Evolutionary conservation across 1,140 invertebrate species (phyloP).

Genomic region (Drosophila leontia): DNA sequence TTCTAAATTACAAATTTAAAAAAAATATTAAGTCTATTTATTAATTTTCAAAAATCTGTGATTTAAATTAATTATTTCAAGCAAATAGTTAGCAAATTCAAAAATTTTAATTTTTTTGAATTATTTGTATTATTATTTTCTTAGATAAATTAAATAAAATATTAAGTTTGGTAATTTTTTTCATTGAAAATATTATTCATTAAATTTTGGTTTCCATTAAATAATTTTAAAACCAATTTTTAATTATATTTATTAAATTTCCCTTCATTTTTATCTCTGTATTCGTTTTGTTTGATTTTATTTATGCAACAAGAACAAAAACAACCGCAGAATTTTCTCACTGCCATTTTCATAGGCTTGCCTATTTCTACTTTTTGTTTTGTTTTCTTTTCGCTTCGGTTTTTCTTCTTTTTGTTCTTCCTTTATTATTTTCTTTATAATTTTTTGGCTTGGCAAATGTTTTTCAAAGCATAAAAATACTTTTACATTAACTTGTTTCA

Average conservation of each 20-base stretch:
- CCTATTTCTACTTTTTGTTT: conserved; percentile 42
- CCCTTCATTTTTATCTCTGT: neutral
- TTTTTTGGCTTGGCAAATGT: conserved; percentile 77
- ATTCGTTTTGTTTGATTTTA: conserved; percentile 71
- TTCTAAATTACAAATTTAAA: neutral
- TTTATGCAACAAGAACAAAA: conserved; percentile 64
- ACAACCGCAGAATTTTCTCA: conserved; percentile 49
- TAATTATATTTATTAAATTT: no score
- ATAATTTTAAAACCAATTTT: neutral
- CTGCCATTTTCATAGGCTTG: conserved; percentile 28
- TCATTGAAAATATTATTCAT: no score
- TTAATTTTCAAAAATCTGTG: no score
- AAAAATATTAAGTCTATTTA: neutral
- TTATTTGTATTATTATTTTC: no score
- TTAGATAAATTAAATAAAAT: no score
- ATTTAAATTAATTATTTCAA: no score
- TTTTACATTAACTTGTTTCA: conserved; percentile 83
- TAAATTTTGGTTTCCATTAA: no score
- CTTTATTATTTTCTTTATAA: conserved; percentile 80
- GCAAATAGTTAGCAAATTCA: no score
- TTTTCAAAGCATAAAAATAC: conserved; percentile 83
- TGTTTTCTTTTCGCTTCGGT: conserved; percentile 20
- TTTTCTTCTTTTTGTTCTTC: conserved; percentile 30
- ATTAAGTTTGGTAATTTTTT: no score
- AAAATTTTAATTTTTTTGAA: no score